These are phyloP conservation scores for Hirundichthys speculiger DNA, from an alignment of 2,113 vertebrate species.

Conservation along the genomic window DNA sequence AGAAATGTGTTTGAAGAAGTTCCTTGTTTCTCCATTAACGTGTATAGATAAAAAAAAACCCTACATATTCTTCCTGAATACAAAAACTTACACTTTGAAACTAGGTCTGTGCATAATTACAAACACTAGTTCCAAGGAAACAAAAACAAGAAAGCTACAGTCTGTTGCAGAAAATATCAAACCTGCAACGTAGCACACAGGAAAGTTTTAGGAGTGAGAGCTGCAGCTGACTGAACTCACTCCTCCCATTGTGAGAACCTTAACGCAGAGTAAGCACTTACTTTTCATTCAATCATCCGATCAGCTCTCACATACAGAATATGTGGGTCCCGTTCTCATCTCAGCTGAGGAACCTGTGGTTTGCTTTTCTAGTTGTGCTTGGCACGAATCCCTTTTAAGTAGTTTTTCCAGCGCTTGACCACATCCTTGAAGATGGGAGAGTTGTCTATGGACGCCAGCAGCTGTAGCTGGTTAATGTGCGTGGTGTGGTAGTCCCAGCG, in stretches of 20 bases:
- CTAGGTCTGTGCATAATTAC: slow-evolving; percentile 74
- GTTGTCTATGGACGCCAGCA: slow-evolving; percentile 89
- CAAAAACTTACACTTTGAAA: slow-evolving; percentile 55
- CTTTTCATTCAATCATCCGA: slow-evolving; percentile 18
- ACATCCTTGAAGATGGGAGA: slow-evolving; percentile 92
- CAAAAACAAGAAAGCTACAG: slow-evolving; percentile 54
- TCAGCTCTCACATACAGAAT: neutral
- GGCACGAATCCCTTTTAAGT: slow-evolving; percentile 92
- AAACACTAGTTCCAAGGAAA: slow-evolving; percentile 60
- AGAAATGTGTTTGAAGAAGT: slow-evolving; percentile 31
- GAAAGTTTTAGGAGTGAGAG: slow-evolving; percentile 30
- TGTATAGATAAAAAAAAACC: slow-evolving; percentile 21
- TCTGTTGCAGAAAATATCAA: slow-evolving; percentile 60
- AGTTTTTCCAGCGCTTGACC: slow-evolving; percentile 94
- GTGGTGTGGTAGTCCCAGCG: slow-evolving; percentile 99
- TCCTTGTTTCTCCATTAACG: slow-evolving; percentile 24
- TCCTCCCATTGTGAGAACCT: slow-evolving; percentile 13
- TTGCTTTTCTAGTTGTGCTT: slow-evolving; percentile 92
- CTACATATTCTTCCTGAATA: slow-evolving; percentile 10
- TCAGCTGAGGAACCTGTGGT: slow-evolving; percentile 4
- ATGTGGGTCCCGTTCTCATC: slow-evolving; percentile 6
- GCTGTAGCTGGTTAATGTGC: slow-evolving; percentile 98
- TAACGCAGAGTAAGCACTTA: slow-evolving; percentile 5
- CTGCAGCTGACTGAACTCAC: slow-evolving; percentile 50
- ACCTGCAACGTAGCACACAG: slow-evolving; percentile 54